Conservation (phyloP, 2,797 vertebrate species). For the Crenichthys baileyi region DNA sequence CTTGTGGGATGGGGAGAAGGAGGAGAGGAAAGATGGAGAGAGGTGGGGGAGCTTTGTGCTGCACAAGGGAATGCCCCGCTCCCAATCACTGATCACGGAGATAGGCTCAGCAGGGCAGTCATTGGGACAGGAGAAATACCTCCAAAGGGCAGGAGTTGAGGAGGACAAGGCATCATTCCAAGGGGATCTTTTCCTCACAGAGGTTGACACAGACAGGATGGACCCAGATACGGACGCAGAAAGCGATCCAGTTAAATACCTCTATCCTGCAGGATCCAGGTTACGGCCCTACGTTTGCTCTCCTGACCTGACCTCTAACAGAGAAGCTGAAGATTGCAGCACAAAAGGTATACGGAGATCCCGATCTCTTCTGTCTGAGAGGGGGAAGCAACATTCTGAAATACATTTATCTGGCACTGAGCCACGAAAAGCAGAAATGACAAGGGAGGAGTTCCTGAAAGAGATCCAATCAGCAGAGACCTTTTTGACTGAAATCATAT, state of each 20-base stretch:
- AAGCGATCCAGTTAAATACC: conserved; percentile 75
- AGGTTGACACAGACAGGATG: conserved; percentile 78
- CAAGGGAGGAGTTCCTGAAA: conserved; percentile 83
- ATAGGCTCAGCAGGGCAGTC: conserved; percentile 72
- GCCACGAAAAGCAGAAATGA: conserved; percentile 77
- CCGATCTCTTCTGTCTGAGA: conserved; percentile 74
- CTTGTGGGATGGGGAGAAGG: conserved; percentile 66
- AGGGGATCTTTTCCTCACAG: conserved; percentile 84
- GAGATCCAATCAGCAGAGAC: conserved; percentile 86
- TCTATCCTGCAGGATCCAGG: conserved; percentile 74
- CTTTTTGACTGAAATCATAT: conserved; percentile 86
- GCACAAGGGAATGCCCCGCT: conserved; percentile 80
- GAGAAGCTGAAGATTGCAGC: conserved; percentile 77
- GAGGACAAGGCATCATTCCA: conserved; percentile 61
- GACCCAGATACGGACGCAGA: conserved; percentile 59
- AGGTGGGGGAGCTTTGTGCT: conserved; percentile 68
- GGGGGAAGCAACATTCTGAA: conserved; percentile 69
- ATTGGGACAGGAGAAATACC: conserved; percentile 67
- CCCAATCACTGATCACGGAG: conserved; percentile 81
- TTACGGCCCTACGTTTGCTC: conserved; percentile 69
- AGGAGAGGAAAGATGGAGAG: conserved; percentile 63
- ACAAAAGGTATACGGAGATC: conserved; percentile 80
- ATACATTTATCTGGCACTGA: conserved; percentile 60
- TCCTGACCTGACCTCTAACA: conserved; percentile 70
- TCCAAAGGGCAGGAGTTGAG: conserved; percentile 45